A percentile compares a stretch with the other conserved stretches of the same genome.
Conservation (phyloP, 2,888 invertebrate genomes). For the Merodon equestris region DNA sequence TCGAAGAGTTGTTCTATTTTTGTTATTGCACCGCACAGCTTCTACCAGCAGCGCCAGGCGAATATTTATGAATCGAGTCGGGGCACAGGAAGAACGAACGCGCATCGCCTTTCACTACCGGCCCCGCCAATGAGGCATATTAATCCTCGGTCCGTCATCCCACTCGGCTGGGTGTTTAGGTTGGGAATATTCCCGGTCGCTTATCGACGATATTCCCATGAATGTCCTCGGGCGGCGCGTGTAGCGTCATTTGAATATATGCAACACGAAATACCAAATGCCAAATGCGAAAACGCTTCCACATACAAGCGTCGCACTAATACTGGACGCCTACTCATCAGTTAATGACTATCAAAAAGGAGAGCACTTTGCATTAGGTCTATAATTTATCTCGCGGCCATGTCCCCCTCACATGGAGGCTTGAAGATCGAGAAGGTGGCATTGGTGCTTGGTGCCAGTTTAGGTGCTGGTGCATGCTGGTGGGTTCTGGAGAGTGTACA, state of each 20-base stretch:
- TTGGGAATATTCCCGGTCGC: constrained; percentile 2
- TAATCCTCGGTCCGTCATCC: constrained; percentile 61
- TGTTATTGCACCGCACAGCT: not conserved
- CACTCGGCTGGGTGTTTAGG: constrained; percentile 33
- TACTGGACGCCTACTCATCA: constrained; percentile 77
- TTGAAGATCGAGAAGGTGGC: constrained; percentile 28
- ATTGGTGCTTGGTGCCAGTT: constrained; percentile 1
- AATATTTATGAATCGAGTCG: too few relatives aligned
- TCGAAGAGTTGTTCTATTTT: constrained; percentile 24
- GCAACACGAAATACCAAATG: too few relatives aligned
- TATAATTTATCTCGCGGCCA: constrained; percentile 77
- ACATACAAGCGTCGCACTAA: constrained; percentile 73
- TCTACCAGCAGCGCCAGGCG: not conserved
- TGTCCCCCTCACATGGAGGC: constrained; percentile 26
- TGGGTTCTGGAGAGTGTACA: constrained; percentile 29
- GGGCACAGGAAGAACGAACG: too few relatives aligned
- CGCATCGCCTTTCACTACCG: constrained; percentile 46
- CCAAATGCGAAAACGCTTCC: constrained; percentile 47
- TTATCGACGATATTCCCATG: constrained; percentile 66
- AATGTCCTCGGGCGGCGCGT: constrained; percentile 57
- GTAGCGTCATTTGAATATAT: constrained; percentile 65
- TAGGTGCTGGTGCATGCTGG: constrained; percentile 19
- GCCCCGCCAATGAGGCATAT: constrained; percentile 60
- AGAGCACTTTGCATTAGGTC: constrained; percentile 79
- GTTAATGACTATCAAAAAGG: constrained; percentile 74